phyloP scores from a whole-genome alignment of 2,113 vertebrate species.

The Bombycilla garrulus region DNA sequence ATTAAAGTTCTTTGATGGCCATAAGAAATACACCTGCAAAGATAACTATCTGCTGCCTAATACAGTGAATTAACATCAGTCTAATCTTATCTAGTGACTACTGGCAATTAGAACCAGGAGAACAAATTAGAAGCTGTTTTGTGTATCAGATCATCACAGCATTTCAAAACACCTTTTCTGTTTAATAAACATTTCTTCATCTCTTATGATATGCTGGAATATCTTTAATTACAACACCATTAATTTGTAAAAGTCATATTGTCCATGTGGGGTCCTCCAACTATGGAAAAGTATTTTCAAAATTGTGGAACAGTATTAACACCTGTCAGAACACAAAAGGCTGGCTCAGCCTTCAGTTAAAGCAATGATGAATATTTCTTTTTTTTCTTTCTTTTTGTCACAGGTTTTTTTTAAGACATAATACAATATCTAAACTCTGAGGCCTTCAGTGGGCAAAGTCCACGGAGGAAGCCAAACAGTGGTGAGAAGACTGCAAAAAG shows the following conservation, averaged over 20 bases:
- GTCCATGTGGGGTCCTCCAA: conserved; percentile 17
- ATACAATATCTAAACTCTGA: not conserved
- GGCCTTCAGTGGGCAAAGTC: not conserved
- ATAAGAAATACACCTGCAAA: not conserved
- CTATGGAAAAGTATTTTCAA: not conserved
- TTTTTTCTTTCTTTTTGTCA: not conserved
- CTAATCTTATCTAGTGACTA: not conserved
- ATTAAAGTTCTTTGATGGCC: not conserved
- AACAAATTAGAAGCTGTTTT: conserved; percentile 33
- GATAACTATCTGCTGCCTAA: not conserved
- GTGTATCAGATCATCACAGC: not conserved
- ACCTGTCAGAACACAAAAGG: conserved; percentile 30
- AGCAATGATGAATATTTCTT: not conserved
- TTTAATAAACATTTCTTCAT: conserved; percentile 9
- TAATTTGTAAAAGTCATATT: conserved; percentile 3
- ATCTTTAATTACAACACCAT: conserved; percentile 5
- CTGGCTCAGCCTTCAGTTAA: conserved; percentile 31
- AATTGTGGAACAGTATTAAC: conserved; percentile 3
- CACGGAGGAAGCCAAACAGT: not conserved
- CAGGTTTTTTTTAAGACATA: not conserved
- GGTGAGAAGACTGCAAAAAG: not conserved
- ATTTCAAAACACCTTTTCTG: conserved; percentile 30
- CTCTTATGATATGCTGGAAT: not conserved
- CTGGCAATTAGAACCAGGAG: conserved; percentile 5
- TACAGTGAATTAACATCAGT: not conserved